phyloP scores from a whole-genome alignment of 2,797 vertebrate genomes.

The Hozukius guyotensis region DNA sequence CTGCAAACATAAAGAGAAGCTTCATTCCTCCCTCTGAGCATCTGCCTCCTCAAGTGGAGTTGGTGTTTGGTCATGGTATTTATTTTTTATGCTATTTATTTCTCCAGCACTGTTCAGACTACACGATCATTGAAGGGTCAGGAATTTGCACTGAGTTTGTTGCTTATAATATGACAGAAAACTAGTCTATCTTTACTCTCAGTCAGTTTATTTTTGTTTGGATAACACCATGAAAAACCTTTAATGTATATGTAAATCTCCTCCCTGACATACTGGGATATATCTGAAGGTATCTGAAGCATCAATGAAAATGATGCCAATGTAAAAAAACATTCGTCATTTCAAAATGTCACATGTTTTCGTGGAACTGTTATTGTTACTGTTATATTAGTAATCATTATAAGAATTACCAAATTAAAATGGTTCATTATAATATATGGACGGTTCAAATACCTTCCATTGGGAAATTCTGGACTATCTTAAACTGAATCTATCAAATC shows the following conservation, averaged over 20 bases:
- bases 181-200: neutral
- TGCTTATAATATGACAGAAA: neutral
- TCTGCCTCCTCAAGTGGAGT: neutral
- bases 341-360: neutral
- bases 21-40: neutral
- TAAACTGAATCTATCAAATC: neutral
- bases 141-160: neutral
- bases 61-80: neutral
- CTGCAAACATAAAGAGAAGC: neutral
- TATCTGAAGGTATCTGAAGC: neutral
- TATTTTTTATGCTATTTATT: neutral
- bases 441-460: neutral
- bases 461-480: neutral
- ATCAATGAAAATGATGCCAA: neutral
- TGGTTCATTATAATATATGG: neutral
- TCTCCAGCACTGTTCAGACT: neutral
- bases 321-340: neutral
- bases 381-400: neutral
- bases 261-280: neutral
- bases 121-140: neutral
- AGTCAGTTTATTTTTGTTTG: neutral
- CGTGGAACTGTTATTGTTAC: neutral
- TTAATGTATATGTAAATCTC: conserved; percentile 32
- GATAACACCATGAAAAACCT: neutral
- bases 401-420: neutral